Conservation (phyloP, 2,797 vertebrate species). For the Cynopterus sphinx region DNA sequence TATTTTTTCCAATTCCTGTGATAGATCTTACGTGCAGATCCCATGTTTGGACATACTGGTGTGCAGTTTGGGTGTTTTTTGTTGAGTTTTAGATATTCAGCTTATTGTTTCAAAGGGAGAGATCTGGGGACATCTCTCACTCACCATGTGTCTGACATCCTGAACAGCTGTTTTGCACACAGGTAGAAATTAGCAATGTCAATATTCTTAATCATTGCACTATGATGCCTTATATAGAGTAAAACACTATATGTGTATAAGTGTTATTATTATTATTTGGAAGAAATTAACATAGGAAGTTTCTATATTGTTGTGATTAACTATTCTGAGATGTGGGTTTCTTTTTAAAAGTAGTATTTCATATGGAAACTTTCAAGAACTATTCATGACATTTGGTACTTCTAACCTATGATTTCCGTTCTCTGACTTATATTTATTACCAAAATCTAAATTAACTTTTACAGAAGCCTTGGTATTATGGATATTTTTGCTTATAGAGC, state of each 20-base stretch:
- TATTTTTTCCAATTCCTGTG: too few relatives aligned
- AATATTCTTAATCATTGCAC: background rate
- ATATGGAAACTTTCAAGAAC: background rate
- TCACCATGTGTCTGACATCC: too few relatives aligned
- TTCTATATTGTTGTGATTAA: background rate
- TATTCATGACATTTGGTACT: background rate
- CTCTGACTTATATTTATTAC: constrained; percentile 66
- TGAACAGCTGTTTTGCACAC: too few relatives aligned
- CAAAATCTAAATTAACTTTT: constrained; percentile 70
- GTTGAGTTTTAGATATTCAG: too few relatives aligned
- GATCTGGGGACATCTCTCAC: too few relatives aligned
- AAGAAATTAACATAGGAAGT: constrained; percentile 2
- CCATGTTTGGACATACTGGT: too few relatives aligned
- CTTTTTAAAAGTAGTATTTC: background rate
- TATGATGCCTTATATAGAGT: background rate
- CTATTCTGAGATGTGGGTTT: background rate
- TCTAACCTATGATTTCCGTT: constrained; percentile 13
- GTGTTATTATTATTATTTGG: background rate
- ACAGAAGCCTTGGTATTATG: constrained; percentile 56
- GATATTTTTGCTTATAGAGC: constrained; percentile 73
- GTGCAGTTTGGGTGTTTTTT: too few relatives aligned
- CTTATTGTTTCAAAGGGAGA: too few relatives aligned
- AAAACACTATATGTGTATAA: background rate
- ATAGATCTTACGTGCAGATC: too few relatives aligned
- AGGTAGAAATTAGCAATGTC: background rate